Evolutionary conservation across 2,888 invertebrate genomes (phyloP), one percentile per base, ranked within the genome.

Genomic region (Limnephilus lunatus): DNA sequence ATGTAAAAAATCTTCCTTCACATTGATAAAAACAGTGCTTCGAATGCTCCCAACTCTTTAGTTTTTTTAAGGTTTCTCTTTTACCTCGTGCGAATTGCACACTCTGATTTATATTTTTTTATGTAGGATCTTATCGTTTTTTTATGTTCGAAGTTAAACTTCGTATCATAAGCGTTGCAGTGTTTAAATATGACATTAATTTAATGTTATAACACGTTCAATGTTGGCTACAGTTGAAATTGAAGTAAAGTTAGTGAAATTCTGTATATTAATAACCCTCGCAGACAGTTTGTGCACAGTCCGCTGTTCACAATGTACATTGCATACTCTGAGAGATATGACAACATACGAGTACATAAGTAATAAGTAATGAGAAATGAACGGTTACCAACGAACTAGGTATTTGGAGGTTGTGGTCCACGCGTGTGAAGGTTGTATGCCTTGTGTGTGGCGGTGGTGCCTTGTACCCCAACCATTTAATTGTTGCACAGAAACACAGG

Each of bases 401-500:
- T 68, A 68, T 68, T 68, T 68, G 68, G 68, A 68, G 25, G 25
- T 68, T n/a, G 25, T n/a, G 9, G 0, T n/a, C 25, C 25, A 19
- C 68, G 25, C 25, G 68, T 68, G 53, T 25, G 53, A 25, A 68
- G 19, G 53, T 68, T 68, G 14, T 68, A 68, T 19, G 4, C 1
- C 7, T 68, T 25, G 53, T 68, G 68, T 68, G 68, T 68, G 25
- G 25, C 5, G 68, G 25, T 68, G 25, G 68, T 68, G 68, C 25
- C 68, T 68, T 68, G 4, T 68, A 68, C n/a, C 25, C 68, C 68
- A 25, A 68, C 68, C 68, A n/a, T 68, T 68, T 68, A 19, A 68
- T 68, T 68, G 68, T 68, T 68, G 68, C 68, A n/a, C 25, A 68
- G 68, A 68, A 68, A 68, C 68, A 68, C 35, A 48, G 86, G 88